Percentiles rank a stretch among this genome's conserved stretches.
These are phyloP conservation scores for Parnassius smintheus DNA, from an alignment of 2,888 invertebrate genomes.

Conservation along the genomic window DNA sequence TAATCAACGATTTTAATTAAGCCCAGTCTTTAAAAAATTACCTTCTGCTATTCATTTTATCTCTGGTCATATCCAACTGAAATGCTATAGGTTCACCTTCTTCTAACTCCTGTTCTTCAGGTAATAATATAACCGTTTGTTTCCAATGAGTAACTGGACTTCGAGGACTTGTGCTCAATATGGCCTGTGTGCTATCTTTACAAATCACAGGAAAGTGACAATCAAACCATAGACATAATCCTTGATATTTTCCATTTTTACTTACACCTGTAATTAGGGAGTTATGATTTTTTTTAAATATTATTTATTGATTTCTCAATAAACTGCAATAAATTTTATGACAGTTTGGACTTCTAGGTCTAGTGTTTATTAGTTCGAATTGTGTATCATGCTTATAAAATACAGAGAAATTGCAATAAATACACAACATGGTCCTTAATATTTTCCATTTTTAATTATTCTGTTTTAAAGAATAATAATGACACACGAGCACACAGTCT, in stretches of 20 bases:
- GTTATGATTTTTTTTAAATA: no score
- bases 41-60: conserved; percentile 71
- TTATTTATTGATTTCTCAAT: no score
- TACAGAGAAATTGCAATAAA: no score
- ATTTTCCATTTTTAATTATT: no score
- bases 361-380: no score
- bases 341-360: no score
- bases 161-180: conserved; percentile 89
- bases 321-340: no score
- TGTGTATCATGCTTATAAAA: no score
- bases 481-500: no score
- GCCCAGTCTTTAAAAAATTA: conserved; percentile 30
- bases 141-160: conserved; percentile 94
- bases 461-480: no score
- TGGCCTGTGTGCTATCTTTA: conserved; percentile 74
- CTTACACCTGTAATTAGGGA: conserved; percentile 59
- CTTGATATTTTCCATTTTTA: conserved; percentile 84
- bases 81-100: conserved; percentile 85
- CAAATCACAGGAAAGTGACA: conserved; percentile 84
- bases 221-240: conserved; percentile 91
- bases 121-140: conserved; percentile 92
- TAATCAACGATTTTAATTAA: no score
- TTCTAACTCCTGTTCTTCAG: conserved; percentile 81
- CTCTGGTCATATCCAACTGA: conserved; percentile 82
- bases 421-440: no score